A percentile compares a stretch with the other conserved stretches of the same genome.
Evolutionary conservation across 2,888 invertebrate genomes (phyloP).

Genomic region (Drosophila algonquin): DNA sequence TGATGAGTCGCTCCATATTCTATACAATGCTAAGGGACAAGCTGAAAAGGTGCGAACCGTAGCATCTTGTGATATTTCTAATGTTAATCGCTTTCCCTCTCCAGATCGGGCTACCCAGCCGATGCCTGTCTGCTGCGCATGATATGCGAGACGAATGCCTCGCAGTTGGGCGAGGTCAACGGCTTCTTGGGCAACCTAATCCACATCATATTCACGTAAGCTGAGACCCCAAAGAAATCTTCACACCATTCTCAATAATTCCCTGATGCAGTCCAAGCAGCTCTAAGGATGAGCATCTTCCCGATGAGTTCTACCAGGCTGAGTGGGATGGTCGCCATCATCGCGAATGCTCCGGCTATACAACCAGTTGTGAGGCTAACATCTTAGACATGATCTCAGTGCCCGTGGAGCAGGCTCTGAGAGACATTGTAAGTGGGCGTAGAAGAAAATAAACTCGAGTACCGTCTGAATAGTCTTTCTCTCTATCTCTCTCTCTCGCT

Average conservation of each 20-base stretch:
- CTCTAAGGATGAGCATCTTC: slow-evolving; percentile 74
- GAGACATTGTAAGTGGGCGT: slow-evolving; percentile 44
- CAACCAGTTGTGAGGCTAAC: slow-evolving; percentile 65
- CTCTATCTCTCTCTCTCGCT: slow-evolving; percentile 13
- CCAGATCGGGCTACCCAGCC: slow-evolving; percentile 85
- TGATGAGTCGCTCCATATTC: slow-evolving; percentile 75
- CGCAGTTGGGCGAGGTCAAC: slow-evolving; percentile 84
- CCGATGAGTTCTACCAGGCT: slow-evolving; percentile 77
- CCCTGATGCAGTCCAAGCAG: slow-evolving; percentile 70
- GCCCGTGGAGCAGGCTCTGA: slow-evolving; percentile 75
- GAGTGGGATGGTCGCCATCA: slow-evolving; percentile 74
- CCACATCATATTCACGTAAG: slow-evolving; percentile 89
- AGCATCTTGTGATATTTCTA: neutral
- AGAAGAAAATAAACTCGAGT: slow-evolving; percentile 58
- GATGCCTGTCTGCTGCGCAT: slow-evolving; percentile 87
- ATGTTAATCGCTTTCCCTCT: no score
- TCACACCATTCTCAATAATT: neutral
- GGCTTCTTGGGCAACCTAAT: slow-evolving; percentile 88
- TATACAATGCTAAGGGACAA: slow-evolving; percentile 80
- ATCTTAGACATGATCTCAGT: slow-evolving; percentile 79
- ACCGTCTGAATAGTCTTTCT: slow-evolving; percentile 13
- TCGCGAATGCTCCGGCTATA: slow-evolving; percentile 59
- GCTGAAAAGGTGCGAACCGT: slow-evolving; percentile 64
- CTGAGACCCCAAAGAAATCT: slow-evolving; percentile 24
- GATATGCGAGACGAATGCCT: slow-evolving; percentile 87